Conservation (phyloP, 2,113 vertebrate species). For the Perccottus glenii region DNA sequence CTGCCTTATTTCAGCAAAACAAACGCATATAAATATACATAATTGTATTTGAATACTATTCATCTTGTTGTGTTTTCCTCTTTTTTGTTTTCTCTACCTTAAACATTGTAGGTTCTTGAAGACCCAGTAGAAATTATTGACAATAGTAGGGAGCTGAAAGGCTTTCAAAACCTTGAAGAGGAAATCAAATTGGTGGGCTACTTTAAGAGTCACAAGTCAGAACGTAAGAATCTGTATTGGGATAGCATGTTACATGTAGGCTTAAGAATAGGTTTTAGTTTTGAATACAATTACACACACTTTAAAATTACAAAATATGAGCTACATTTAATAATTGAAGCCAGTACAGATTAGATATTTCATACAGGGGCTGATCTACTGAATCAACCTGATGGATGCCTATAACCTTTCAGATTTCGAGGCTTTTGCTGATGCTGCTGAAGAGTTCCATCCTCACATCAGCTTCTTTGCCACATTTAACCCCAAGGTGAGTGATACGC, state of each 20-base stretch:
- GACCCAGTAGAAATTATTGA: conserved; percentile 90
- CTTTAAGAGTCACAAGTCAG: conserved; percentile 91
- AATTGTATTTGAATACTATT: background rate
- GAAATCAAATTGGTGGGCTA: conserved; percentile 92
- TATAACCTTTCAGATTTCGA: conserved; percentile 84
- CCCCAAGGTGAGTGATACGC: conserved; percentile 78
- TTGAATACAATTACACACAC: background rate
- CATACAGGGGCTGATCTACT: conserved; percentile 1
- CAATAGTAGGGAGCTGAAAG: conserved; percentile 85
- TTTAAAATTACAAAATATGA: too few relatives aligned
- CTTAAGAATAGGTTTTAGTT: conserved; percentile 17
- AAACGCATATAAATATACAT: conserved; percentile 1
- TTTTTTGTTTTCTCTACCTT: background rate
- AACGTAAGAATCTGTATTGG: conserved; percentile 82
- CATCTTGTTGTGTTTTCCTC: conserved; percentile 17
- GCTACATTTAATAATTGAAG: too few relatives aligned
- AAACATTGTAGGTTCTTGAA: conserved; percentile 78
- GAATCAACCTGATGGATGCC: conserved; percentile 29
- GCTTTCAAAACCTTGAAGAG: conserved; percentile 87
- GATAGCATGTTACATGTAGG: conserved; percentile 26
- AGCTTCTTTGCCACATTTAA: conserved; percentile 92
- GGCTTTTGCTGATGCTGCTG: conserved; percentile 87
- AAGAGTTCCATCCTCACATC: conserved; percentile 92
- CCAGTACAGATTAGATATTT: conserved; percentile 17
- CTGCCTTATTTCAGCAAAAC: conserved; percentile 34